phyloP scores from a whole-genome alignment of 2,113 vertebrate species.

The Aspidoscelis tigris region DNA sequence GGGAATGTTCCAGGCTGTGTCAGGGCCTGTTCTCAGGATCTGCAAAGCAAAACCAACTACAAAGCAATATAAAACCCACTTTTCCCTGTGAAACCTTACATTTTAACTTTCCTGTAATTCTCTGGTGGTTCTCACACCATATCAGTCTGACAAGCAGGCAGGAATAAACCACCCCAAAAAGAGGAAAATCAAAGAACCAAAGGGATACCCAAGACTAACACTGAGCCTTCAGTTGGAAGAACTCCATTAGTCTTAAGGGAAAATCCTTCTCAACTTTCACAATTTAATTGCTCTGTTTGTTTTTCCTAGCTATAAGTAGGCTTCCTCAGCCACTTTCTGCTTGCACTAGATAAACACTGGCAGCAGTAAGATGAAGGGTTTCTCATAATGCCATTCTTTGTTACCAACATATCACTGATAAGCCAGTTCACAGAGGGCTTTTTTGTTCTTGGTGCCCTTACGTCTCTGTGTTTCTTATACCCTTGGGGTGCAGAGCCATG shows the following conservation, averaged over 20 bases:
- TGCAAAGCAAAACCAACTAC: not conserved
- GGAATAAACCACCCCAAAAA: not conserved
- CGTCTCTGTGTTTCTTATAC: not conserved
- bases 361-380: slow-evolving; percentile 59
- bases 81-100: not conserved
- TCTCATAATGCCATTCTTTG: slow-evolving; percentile 36
- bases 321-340: slow-evolving; percentile 44
- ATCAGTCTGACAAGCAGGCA: no score
- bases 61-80: not conserved
- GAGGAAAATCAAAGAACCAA: not conserved
- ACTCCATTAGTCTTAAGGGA: not conserved
- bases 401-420: not conserved
- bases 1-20: not conserved
- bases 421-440: slow-evolving; percentile 43
- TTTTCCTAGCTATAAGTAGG: slow-evolving; percentile 1
- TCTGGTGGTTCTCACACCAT: not conserved
- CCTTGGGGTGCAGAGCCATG: not conserved
- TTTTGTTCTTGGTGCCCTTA: slow-evolving; percentile 39
- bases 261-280: not conserved
- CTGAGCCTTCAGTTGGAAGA: not conserved
- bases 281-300: not conserved
- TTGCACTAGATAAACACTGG: slow-evolving; percentile 20
- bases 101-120: slow-evolving; percentile 10
- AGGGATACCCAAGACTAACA: not conserved
- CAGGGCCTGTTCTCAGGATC: not conserved